phyloP scores from a whole-genome alignment of 2,888 invertebrate genomes.

The Cistogaster globosa region DNA sequence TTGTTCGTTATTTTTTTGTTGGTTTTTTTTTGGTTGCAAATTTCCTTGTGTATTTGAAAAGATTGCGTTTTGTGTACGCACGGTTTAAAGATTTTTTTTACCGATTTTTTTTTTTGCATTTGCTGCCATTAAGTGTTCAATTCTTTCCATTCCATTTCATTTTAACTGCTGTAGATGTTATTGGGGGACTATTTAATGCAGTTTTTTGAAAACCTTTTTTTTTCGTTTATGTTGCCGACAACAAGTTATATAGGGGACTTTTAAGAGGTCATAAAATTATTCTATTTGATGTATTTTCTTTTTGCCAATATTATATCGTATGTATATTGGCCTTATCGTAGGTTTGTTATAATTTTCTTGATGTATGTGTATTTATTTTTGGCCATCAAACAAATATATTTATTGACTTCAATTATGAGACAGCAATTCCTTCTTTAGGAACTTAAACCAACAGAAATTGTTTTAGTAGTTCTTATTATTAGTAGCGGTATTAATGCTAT shows the following conservation, averaged over 20 bases:
- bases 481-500: too few species aligned
- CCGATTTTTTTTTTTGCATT: conserved; percentile 10
- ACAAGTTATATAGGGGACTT: conserved; percentile 1
- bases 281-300: too few species aligned
- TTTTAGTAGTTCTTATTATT: too few species aligned
- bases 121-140: conserved; percentile 55
- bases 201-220: conserved; percentile 13
- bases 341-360: too few species aligned
- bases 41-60: not conserved
- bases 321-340: too few species aligned
- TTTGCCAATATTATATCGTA: too few species aligned
- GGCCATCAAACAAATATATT: too few species aligned
- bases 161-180: conserved; percentile 8
- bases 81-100: conserved; percentile 16
- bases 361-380: too few species aligned
- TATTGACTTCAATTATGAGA: too few species aligned
- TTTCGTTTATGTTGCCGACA: not conserved
- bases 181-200: conserved; percentile 37
- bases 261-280: too few species aligned
- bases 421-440: too few species aligned
- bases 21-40: not conserved
- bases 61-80: conserved; percentile 1
- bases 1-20: not conserved
- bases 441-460: too few species aligned
- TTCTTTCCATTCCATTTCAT: conserved; percentile 39